Evolutionary conservation across 2,113 vertebrate species (phyloP).

Genomic region (Cepphus grylle): DNA sequence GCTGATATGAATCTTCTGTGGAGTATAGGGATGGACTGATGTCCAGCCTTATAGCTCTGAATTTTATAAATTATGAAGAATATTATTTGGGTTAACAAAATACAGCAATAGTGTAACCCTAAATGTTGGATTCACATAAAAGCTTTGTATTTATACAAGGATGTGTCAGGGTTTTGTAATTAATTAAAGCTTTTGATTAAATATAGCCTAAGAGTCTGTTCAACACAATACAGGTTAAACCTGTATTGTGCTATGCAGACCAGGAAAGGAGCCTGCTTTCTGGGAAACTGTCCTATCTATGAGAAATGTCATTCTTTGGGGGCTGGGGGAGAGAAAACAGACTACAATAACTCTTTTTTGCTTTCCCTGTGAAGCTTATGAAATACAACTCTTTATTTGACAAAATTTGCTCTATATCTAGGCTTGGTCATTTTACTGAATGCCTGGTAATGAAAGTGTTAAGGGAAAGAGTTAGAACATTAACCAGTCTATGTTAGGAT

Average conservation of each 20-base stretch:
- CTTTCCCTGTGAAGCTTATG: neutral
- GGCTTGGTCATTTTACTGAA: neutral
- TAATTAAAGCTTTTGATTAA: neutral
- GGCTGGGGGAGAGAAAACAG: rapidly evolving
- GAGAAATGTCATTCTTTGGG: neutral
- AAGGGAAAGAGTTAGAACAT: neutral
- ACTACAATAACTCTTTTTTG: neutral
- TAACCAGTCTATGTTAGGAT: neutral
- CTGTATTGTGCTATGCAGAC: neutral
- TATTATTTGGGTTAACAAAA: neutral
- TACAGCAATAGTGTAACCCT: neutral
- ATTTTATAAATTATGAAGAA: neutral
- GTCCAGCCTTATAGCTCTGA: neutral
- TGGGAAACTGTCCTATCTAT: neutral
- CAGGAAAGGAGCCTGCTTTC: neutral
- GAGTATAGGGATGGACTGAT: neutral
- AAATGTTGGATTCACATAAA: neutral
- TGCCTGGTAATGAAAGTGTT: neutral
- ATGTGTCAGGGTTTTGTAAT: neutral
- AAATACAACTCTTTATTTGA: neutral
- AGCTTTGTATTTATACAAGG: neutral
- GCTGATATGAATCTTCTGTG: neutral
- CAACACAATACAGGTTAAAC: neutral
- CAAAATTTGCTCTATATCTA: neutral
- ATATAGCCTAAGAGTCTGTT: neutral